These are phyloP conservation scores for Invenusta paracnida DNA, from an alignment of 2,888 invertebrate species.

Conservation along the genomic window DNA sequence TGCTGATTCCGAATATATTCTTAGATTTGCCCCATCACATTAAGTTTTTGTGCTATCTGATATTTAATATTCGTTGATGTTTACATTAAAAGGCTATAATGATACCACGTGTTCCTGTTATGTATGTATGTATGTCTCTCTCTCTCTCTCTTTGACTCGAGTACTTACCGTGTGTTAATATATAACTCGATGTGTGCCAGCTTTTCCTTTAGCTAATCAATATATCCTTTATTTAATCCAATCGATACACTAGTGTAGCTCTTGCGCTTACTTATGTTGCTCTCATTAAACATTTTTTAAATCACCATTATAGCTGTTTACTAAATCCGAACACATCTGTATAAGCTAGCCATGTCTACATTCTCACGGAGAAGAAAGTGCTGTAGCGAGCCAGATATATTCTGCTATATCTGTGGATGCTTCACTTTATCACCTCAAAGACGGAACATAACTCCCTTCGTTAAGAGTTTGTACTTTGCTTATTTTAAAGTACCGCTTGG, in stretches of 20 bases:
- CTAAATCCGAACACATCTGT: not conserved
- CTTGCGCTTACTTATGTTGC: too few species aligned
- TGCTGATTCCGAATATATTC: not conserved
- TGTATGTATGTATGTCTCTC: too few species aligned
- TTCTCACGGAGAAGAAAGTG: not conserved
- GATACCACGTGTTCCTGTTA: not conserved
- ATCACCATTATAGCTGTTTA: not conserved
- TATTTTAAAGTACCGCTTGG: slow-evolving; percentile 30
- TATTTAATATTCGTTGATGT: not conserved
- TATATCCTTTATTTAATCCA: too few species aligned
- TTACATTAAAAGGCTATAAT: not conserved
- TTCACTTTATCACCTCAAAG: slow-evolving; percentile 9
- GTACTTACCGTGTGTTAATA: too few species aligned
- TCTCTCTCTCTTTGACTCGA: too few species aligned
- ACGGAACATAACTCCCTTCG: slow-evolving; percentile 9
- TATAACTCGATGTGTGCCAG: too few species aligned
- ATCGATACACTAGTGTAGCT: too few species aligned
- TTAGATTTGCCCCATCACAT: slow-evolving; percentile 16
- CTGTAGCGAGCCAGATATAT: not conserved
- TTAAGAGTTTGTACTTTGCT: slow-evolving; percentile 28
- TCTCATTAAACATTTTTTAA: too few species aligned
- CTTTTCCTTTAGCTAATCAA: too few species aligned
- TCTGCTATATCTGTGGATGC: slow-evolving; percentile 31
- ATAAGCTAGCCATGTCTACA: not conserved
- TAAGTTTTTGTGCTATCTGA: not conserved